Base-by-base conservation (phyloP, 2,797 vertebrate species). In the Iguana delicatissima region DNA sequence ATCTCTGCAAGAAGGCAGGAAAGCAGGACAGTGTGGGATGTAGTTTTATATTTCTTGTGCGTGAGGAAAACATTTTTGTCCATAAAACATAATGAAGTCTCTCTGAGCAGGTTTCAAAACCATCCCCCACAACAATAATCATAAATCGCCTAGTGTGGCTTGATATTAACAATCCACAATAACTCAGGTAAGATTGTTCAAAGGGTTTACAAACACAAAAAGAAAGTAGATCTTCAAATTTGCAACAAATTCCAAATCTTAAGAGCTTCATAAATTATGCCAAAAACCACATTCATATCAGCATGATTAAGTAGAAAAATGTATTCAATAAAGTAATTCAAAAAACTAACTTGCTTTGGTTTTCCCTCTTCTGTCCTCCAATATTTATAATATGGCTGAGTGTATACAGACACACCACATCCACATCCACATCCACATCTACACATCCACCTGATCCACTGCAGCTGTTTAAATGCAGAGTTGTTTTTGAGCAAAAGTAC, bases 401-500 rank as follows among this genome's bases (percentile, higher is more conserved):
- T 29, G 4, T 16, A 55, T 42, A 73, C 32, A 76, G 4, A 79
- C 12, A n/a, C 38, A 83, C 57, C 42, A 46, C 4, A 46, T 46
- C 42, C 42, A 46, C 42, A 46, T 29, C 62, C 24, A 6, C 4
- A 46, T 46, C 42, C 42, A 46, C 42, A 46, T 29, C 62, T 14
- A 6, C 35, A n/a, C 35, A 77, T 29, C 62, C 24, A 6, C 20
- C 81, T 64, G 57, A 89, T 84, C 82, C 38, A 89, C 7, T 89
- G 77, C 26, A 80, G 24, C 83, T 80, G 62, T 80, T 35, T 89
- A 57, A 72, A 80, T 57, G 46, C 29, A 62, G 38, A 50, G 22
- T n/a, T 90, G 55, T 83, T 77, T 77, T 52, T 83, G 52, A 73
- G 29, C 52, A 80, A n/a, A 29, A 59, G 67, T 72, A 46, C 62